Base-by-base conservation (phyloP, 1,140 invertebrate genomes). In the Aphis craccivora region DNA sequence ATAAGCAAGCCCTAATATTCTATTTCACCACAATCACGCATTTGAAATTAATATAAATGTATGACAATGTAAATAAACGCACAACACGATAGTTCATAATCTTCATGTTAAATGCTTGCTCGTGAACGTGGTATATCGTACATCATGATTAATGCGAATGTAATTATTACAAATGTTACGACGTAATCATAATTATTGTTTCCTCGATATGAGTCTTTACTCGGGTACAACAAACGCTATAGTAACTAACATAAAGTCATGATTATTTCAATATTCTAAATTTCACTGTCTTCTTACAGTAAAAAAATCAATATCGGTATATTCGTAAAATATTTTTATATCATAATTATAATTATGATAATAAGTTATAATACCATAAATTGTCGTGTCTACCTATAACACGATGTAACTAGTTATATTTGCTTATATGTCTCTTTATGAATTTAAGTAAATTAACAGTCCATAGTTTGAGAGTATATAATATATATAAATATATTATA, bases 41-140 rank as follows among this genome's bases (percentile, higher is more conserved):
- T 53, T 51, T 35, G 48, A 53, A 89, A 89, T 89, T 53, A 89
- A 89, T 37, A 89, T n/a, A 37, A 37, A 89, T 35, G n/a, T 23
- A 51, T 88, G 43, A 48, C 43, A 48, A 25, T 84, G 83, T 84
- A 25, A 84, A 37, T 20, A 23, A 40, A 83, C 81, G 35, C 40
- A 40, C 37, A 83, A 83, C n/a, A 40, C 22, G 35, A 9, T 37
- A 35, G 35, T n/a, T 7, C 6, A 23, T 87, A 48, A 87, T 87
- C 4, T 87, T 83, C 37, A 8, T 6, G 81, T 37, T 86, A 86
- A 45, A 86, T 43, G 25, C 30, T 11, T 43, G 40, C 25, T 25
- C 86, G 30, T 48, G 20, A 87, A 87, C 86, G 30, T 20, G 83
- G n/a, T 76, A n/a, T 67, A 67, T 67, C 30, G 30, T 23, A 40